Evolutionary conservation across 2,797 vertebrate genomes (phyloP).

Genomic region (Morelia viridis): DNA sequence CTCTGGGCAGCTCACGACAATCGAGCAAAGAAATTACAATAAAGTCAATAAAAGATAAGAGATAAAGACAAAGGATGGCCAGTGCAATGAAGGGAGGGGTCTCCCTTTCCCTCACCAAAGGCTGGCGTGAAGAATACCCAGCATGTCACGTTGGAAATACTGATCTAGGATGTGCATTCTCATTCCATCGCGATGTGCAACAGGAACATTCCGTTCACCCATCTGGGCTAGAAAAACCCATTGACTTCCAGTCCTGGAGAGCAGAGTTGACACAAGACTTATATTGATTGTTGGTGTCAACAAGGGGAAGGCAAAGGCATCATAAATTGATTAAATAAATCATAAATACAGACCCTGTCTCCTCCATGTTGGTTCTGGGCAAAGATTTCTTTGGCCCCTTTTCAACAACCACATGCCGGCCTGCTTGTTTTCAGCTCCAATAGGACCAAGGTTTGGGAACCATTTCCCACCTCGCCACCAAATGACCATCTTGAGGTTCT

Average conservation of each 20-base stretch:
- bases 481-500: too few species aligned
- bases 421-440: fast-evolving
- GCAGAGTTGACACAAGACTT: background rate
- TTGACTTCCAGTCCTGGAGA: background rate
- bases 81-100: too few species aligned
- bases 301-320: background rate
- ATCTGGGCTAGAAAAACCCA: background rate
- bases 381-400: background rate
- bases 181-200: too few species aligned
- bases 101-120: too few species aligned
- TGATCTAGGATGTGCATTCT: background rate
- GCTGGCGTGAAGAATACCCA: background rate
- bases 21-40: too few species aligned
- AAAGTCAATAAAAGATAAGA: too few species aligned
- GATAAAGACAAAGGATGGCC: too few species aligned
- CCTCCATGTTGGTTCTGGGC: background rate
- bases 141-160: background rate
- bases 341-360: too few species aligned
- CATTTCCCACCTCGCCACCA: too few species aligned
- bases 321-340: too few species aligned
- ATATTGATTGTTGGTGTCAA: background rate
- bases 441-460: background rate
- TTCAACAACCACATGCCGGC: background rate
- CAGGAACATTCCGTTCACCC: background rate
- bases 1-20: too few species aligned